phyloP scores from a whole-genome alignment of 2,888 invertebrate species.

The Pseudococcus longispinus region DNA sequence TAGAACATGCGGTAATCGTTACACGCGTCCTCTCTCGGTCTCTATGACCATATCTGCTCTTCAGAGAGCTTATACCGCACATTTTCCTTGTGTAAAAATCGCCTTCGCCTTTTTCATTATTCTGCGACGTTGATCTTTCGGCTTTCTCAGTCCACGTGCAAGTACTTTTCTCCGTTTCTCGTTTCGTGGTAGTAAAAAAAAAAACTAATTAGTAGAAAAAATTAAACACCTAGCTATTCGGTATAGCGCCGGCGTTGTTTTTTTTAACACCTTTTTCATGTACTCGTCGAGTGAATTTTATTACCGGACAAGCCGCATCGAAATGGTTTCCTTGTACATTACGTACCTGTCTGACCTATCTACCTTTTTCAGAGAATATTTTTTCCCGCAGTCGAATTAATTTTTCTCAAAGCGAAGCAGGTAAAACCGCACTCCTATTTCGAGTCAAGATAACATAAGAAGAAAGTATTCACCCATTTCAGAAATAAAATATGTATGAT shows the following conservation, averaged over 20 bases:
- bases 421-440: no score
- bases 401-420: no score
- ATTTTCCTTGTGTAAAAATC: neutral
- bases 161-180: neutral
- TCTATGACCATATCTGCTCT: neutral
- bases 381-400: neutral
- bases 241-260: neutral
- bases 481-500: no score
- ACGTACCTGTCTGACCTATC: neutral
- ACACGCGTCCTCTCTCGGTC: neutral
- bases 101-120: neutral
- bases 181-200: neutral
- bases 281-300: neutral
- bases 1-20: neutral
- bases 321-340: neutral
- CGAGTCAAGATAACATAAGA: no score
- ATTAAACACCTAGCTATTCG: neutral
- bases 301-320: neutral
- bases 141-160: neutral
- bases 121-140: neutral
- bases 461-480: no score
- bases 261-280: constrained; percentile 6
- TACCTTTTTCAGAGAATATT: neutral
- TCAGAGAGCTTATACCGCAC: neutral
- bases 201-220: neutral